Base-by-base conservation (phyloP, 2,113 vertebrate species). In the Proterorhinus semilunaris region DNA sequence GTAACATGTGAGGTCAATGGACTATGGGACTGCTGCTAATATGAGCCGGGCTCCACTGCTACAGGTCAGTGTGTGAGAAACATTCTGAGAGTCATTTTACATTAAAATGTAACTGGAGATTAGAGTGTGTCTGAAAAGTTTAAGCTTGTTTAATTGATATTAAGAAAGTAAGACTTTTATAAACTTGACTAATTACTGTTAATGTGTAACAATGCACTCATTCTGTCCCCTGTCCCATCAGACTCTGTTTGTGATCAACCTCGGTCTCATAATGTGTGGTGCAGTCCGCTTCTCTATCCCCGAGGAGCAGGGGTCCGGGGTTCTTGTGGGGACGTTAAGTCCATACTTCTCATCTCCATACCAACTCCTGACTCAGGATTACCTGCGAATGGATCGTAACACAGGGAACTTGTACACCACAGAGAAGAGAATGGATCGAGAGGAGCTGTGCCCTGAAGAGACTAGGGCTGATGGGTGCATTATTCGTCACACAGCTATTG, bases 331-430 rank as follows among this genome's bases (percentile, higher is more conserved):
- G 36, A 90, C 87, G 15, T 84, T 94, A 52, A 72, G 78, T 59
- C 65, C 62, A 66, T 55, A 71, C 67, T 90, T 87, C 58, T 68
- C 69, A 6, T 73, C 90, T 65, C 90, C 90, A 0, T 93, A 90
- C 82, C 84, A 79, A 59, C 86, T 94, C 46, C 84, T 92, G 65
- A 84, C 70, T 9, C 65, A 74, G 17, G 71, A 80, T 6, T 92
- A 90, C 75, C 66, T 93, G 52, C 71, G 80, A 71, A 72, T 93
- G 81, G 84, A 92, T 44, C 66, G 69, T 55, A 80, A 74, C 76
- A 92, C 85, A 0, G 92, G 92, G 43, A 81, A 92, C 78, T 53
- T 94, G 54, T 93, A 91, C 72, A 93, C 90, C 10, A 90, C 87
- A 48, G 82, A 86, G 61, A 80, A 71, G 44, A 87, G 58, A 66